Evolutionary conservation across 2,797 vertebrate genomes (phyloP).

Genomic region (Sebastes trivittatus): DNA sequence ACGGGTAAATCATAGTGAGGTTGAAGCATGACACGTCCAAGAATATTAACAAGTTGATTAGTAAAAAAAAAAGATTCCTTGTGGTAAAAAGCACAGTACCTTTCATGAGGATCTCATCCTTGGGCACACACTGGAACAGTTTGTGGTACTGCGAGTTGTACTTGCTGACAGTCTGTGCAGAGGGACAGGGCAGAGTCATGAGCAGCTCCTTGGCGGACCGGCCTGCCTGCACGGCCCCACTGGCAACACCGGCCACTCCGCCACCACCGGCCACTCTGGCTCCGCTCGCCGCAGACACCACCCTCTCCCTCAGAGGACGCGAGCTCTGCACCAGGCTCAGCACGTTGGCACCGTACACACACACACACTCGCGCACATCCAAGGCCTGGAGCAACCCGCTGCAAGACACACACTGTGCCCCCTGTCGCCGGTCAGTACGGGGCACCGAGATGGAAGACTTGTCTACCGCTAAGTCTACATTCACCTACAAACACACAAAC

Average conservation of each 20-base stretch:
- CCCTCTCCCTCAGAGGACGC: constrained; percentile 76
- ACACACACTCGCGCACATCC: constrained; percentile 80
- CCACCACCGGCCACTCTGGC: constrained; percentile 27
- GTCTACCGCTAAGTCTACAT: constrained; percentile 39
- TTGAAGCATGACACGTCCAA: neutral
- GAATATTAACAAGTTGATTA: neutral
- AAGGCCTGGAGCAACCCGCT: constrained; percentile 79
- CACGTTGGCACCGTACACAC: constrained; percentile 82
- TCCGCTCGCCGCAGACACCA: constrained; percentile 67
- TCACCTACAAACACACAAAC: constrained; percentile 1
- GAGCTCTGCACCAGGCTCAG: constrained; percentile 86
- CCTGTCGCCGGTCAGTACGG: constrained; percentile 63
- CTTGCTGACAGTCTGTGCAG: constrained; percentile 92
- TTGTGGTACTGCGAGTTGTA: constrained; percentile 96
- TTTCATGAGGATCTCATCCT: constrained; percentile 95
- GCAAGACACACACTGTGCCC: constrained; percentile 81
- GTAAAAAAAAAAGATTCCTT: neutral
- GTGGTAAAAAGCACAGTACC: constrained; percentile 73
- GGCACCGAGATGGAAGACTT: constrained; percentile 2
- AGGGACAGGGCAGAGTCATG: constrained; percentile 82
- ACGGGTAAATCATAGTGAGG: neutral
- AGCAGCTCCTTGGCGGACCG: constrained; percentile 76
- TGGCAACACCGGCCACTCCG: constrained; percentile 24
- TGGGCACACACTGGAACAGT: constrained; percentile 93
- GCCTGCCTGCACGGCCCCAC: constrained; percentile 63